A percentile compares a stretch with the other conserved stretches of the same genome.
Conservation (phyloP, 2,888 invertebrate species). For the Pandemis corylana region DNA sequence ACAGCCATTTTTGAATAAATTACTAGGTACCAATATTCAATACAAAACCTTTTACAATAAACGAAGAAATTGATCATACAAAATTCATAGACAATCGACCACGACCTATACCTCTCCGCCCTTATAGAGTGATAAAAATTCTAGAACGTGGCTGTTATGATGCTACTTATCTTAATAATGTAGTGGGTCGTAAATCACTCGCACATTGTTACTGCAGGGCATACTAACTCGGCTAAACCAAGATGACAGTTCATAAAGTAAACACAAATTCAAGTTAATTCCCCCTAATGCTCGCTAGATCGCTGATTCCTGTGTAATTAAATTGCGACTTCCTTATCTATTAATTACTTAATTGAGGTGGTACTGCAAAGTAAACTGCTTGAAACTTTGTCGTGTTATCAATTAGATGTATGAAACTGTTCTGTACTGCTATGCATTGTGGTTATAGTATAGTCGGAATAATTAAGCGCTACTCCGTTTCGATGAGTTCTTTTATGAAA, state of each 20-base stretch:
- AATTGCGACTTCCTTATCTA: conserved; percentile 37
- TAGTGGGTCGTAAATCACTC: conserved; percentile 32
- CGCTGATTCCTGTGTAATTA: conserved; percentile 30
- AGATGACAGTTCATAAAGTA: conserved; percentile 39
- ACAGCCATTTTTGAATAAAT: neutral
- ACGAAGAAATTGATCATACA: conserved; percentile 2
- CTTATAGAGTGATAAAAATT: neutral
- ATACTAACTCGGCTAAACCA: conserved; percentile 34
- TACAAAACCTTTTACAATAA: neutral
- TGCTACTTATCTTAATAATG: conserved; percentile 10
- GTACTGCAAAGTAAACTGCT: conserved; percentile 20
- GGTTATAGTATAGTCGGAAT: too few species aligned
- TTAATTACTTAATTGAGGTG: conserved; percentile 39
- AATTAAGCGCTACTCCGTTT: too few species aligned
- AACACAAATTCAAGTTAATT: conserved; percentile 36
- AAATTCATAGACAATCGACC: neutral
- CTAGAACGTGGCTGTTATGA: neutral
- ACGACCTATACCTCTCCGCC: neutral
- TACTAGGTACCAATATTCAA: neutral
- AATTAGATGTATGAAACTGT: conserved; percentile 9
- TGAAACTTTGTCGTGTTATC: conserved; percentile 16
- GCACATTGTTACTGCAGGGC: conserved; percentile 27
- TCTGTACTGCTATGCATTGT: too few species aligned
- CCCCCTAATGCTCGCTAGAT: conserved; percentile 29
- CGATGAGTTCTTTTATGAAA: too few species aligned